Percentiles rank a stretch among this genome's conserved stretches.
These are phyloP conservation scores for Emydoidea blandingii DNA, from an alignment of 2,797 vertebrate genomes.

Conservation along the genomic window DNA sequence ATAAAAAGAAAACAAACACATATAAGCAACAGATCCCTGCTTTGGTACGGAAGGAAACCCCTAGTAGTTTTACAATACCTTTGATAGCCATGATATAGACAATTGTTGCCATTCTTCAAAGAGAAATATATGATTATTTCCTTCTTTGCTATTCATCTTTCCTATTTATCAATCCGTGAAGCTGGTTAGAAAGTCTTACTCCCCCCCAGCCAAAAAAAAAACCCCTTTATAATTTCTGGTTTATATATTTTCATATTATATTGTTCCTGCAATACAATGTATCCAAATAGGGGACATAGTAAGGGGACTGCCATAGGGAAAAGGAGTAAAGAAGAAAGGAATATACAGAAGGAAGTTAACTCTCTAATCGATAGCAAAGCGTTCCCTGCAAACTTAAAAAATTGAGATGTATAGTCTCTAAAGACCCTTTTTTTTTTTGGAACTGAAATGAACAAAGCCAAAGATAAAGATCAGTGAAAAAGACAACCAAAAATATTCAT, in stretches of 20 bases:
- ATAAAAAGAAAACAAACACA: neutral
- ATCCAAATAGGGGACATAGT: neutral
- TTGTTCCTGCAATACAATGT: neutral
- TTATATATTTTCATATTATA: neutral
- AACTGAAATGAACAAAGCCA: neutral
- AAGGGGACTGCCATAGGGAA: neutral
- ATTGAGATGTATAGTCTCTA: neutral
- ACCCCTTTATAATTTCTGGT: too few species aligned
- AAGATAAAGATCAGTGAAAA: neutral
- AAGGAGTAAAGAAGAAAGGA: neutral
- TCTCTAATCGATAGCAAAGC: neutral
- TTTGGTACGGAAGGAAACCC: neutral
- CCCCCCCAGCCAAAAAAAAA: neutral
- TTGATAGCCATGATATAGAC: neutral
- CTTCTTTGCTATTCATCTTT: fast-evolving
- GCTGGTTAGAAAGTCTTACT: neutral
- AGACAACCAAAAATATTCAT: neutral
- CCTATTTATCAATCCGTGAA: neutral
- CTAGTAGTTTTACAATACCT: neutral
- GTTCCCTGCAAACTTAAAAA: neutral
- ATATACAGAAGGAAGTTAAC: neutral
- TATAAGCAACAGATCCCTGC: neutral
- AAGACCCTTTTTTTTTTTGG: neutral
- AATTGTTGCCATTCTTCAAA: neutral
- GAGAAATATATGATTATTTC: fast-evolving